Evolutionary conservation across 1,140 invertebrate species (phyloP).

Genomic region (Ephestia elutella): DNA sequence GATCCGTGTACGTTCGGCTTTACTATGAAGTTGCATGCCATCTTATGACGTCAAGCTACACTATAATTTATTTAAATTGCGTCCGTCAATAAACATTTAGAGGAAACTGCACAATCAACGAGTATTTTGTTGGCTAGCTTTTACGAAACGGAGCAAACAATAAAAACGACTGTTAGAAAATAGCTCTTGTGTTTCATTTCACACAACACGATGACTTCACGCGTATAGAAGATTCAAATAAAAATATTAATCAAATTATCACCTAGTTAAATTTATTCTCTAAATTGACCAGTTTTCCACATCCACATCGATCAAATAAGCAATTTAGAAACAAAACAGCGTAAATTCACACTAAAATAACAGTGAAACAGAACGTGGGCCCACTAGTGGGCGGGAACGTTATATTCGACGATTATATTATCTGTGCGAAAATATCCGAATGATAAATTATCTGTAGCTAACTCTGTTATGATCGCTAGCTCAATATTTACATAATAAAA

Average conservation of each 20-base stretch:
- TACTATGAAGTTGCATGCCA: no score
- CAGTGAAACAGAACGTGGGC: not conserved
- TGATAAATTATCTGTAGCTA: not conserved
- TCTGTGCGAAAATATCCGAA: not conserved
- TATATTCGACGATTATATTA: not conserved
- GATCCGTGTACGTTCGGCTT: no score
- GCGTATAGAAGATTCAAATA: no score
- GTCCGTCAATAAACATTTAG: no score
- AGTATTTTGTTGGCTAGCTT: no score
- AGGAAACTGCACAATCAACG: no score
- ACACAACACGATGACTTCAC: not conserved
- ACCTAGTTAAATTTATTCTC: not conserved
- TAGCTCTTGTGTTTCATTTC: not conserved
- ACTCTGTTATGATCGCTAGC: not conserved
- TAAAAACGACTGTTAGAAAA: no score
- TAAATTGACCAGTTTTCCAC: not conserved
- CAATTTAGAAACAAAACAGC: not conserved
- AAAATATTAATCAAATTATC: not conserved
- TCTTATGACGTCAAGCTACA: no score
- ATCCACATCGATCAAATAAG: not conserved
- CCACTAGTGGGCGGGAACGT: not conserved
- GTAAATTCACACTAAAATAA: not conserved
- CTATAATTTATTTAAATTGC: no score
- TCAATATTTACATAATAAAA: constrained; percentile 4
- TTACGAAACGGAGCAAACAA: no score